These are phyloP conservation scores for Crotalus tigris DNA, from an alignment of 2,113 vertebrate genomes.

Conservation along the genomic window DNA sequence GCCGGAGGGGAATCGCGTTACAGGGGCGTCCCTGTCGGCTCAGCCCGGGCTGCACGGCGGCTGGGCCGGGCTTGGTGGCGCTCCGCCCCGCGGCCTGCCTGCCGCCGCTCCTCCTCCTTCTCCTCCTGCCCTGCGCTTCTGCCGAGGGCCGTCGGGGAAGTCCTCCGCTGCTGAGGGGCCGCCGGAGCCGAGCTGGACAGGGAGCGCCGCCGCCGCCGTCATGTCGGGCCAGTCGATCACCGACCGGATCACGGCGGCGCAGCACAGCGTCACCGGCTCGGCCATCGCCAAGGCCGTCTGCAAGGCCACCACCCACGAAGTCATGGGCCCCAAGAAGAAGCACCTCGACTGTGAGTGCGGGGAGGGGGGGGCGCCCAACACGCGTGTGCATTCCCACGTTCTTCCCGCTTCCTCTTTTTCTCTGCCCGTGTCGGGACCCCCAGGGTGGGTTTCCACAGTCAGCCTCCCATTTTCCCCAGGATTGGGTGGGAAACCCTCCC, in stretches of 20 bases:
- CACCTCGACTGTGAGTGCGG: conserved; percentile 86
- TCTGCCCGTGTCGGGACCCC: background rate
- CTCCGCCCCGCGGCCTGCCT: background rate
- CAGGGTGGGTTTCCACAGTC: background rate
- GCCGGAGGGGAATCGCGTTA: background rate
- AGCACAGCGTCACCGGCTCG: conserved; percentile 86
- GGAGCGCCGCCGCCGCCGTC: background rate
- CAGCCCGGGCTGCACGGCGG: background rate
- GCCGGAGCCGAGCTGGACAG: background rate
- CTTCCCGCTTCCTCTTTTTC: background rate
- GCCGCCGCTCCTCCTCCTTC: background rate
- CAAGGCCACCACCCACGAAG: conserved; percentile 88
- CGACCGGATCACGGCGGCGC: conserved; percentile 84
- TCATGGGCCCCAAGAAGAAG: conserved; percentile 91
- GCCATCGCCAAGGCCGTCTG: conserved; percentile 85
- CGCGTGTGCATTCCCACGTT: background rate
- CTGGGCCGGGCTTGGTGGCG: background rate
- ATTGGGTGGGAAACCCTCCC: background rate
- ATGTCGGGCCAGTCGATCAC: conserved; percentile 84
- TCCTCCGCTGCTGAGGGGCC: background rate
- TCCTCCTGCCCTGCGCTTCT: background rate
- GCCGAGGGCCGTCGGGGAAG: background rate
- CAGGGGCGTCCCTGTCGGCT: background rate
- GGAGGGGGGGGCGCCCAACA: too few species aligned
- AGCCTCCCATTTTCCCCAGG: too few species aligned